These are phyloP conservation scores for Upupa epops DNA, from an alignment of 2,113 vertebrate species.

Conservation along the genomic window DNA sequence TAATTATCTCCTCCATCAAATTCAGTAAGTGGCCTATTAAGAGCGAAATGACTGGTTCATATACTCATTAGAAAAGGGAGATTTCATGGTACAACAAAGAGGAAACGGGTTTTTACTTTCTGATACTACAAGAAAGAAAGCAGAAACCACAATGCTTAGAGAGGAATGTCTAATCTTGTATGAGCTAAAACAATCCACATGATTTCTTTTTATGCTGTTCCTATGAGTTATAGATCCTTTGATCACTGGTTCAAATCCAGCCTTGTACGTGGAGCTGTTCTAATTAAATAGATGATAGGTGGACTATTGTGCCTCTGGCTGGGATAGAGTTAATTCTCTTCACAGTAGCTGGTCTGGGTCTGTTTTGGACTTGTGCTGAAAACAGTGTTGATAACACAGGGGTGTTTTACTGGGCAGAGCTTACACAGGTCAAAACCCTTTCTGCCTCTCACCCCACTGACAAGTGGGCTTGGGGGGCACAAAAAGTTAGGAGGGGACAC, in stretches of 20 bases:
- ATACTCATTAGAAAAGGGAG: slow-evolving; percentile 65
- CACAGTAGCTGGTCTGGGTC: background rate
- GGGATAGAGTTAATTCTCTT: background rate
- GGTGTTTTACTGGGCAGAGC: background rate
- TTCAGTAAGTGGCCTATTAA: slow-evolving; percentile 70
- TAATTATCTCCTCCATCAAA: slow-evolving; percentile 74
- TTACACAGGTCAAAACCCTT: background rate
- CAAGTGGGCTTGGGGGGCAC: background rate
- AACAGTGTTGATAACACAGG: background rate
- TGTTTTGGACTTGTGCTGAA: background rate
- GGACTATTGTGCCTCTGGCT: background rate
- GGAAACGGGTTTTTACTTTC: slow-evolving; percentile 33
- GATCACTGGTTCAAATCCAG: slow-evolving; percentile 8
- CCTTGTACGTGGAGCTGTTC: background rate
- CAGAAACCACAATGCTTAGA: slow-evolving; percentile 22
- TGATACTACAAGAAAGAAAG: slow-evolving; percentile 19
- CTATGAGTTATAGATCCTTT: background rate
- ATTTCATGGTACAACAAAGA: slow-evolving; percentile 60
- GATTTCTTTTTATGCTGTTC: background rate
- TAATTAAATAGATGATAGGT: background rate
- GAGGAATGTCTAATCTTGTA: slow-evolving; percentile 9
- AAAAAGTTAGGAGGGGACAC: background rate
- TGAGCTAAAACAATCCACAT: background rate
- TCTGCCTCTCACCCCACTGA: background rate
- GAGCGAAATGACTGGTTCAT: slow-evolving; percentile 67